A percentile compares a stretch with the other conserved stretches of the same genome.
Evolutionary conservation across 2,113 vertebrate species (phyloP).

Genomic region (Alligator sinensis): DNA sequence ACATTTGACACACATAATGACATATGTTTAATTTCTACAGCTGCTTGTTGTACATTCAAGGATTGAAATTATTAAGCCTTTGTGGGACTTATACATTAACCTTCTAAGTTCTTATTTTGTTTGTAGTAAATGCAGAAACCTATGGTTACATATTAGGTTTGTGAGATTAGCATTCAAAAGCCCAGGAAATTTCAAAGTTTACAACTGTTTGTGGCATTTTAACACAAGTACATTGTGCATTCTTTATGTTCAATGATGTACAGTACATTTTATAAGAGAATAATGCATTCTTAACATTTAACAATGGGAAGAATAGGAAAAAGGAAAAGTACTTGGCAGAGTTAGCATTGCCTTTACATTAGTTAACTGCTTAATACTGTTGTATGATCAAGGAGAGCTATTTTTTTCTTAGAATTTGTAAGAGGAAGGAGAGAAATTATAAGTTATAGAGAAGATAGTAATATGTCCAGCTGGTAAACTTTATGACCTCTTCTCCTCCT

Average conservation of each 20-base stretch:
- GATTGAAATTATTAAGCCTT: neutral
- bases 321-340: neutral
- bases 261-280: neutral
- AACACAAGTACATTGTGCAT: neutral
- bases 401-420: neutral
- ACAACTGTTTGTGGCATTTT: neutral
- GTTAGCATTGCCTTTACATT: neutral
- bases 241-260: neutral
- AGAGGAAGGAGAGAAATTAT: neutral
- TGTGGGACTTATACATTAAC: neutral
- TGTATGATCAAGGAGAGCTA: neutral
- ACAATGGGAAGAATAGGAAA: neutral
- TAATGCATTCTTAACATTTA: neutral
- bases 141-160: neutral
- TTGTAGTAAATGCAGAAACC: neutral
- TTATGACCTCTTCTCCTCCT: neutral
- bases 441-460: neutral
- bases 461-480: neutral
- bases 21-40: neutral
- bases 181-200: neutral
- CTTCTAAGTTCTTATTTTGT: neutral
- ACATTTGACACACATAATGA: neutral
- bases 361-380: neutral
- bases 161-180: neutral
- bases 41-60: neutral